Base-by-base conservation (phyloP, 2,888 invertebrate genomes). In the Polylopha cassiicola region DNA sequence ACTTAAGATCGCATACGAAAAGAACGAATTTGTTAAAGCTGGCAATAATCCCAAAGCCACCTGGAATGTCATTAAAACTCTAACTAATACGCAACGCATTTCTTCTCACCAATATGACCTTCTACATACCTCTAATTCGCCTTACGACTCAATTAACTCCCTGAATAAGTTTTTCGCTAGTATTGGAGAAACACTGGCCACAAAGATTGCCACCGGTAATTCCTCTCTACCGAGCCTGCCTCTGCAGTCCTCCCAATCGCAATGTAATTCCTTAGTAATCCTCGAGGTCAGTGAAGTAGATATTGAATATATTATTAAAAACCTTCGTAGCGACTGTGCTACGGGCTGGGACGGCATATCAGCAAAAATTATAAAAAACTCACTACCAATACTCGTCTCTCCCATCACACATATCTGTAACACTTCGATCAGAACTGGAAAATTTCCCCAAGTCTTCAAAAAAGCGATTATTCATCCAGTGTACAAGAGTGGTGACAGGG, bases 1-100 rank as follows among this genome's bases (percentile, higher is more conserved):
- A 30, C 9, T 47, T 0, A 55, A 55, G 41, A 15, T 14, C 4
- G 24, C 37, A 2, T 46, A 43, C 10, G 53, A 55, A 36, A 17
- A 29, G 24, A 5, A 7, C 13, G 24, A 24, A 8, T 6, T 17
- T 30, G 15, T n/a, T 22, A 27, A 34, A 31, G 22, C 26, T 6
- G n/a, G 21, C n/a, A 26, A 37, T 17, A 23, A 36, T 13, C 9
- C 26, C 4, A 24, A 32, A 14, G 8, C 14, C 13, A 9, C 20
- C 16, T 21, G 34, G 39, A 24, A 27, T 30, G 17, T 18, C 21
- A 36, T 27, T 6, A 28, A 13, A 28, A 3, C 3, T 4, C 11
- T 28, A 3, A 11, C 27, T 7, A 8, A 14, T 16, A 10, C 7
- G 2, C 11, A 24, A 4, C 13, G 7, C 6, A n/a, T n/a, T n/a